Evolutionary conservation across 2,113 vertebrate species (phyloP).

Genomic region (Jacana jacana): DNA sequence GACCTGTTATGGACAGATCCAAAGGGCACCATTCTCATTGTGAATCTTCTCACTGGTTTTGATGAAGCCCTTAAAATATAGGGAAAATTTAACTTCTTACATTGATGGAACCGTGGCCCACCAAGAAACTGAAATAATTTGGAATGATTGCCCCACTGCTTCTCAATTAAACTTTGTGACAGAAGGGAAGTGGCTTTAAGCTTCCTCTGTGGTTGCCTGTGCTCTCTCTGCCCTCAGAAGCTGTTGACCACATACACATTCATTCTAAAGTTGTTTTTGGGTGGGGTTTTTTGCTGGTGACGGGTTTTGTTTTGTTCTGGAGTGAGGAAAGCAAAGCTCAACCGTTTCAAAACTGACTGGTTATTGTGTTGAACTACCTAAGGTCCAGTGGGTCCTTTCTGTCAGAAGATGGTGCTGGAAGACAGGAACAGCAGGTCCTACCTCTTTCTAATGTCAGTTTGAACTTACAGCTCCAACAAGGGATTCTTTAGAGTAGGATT

Average conservation of each 20-base stretch:
- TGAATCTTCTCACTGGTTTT: not conserved
- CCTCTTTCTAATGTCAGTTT: not conserved
- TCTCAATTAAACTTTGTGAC: not conserved
- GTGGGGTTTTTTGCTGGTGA: not conserved
- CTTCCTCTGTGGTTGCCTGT: not conserved
- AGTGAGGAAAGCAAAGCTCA: not conserved
- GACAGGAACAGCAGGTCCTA: not conserved
- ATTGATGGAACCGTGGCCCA: not conserved
- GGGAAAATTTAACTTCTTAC: not conserved
- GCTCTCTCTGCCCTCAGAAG: not conserved
- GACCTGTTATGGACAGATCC: not conserved
- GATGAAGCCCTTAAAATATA: not conserved
- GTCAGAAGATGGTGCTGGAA: not conserved
- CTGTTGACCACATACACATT: not conserved
- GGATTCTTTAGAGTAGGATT: not conserved
- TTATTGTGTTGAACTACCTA: not conserved
- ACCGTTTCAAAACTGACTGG: not conserved
- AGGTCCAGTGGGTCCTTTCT: not conserved
- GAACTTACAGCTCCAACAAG: not conserved
- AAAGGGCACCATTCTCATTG: not conserved
- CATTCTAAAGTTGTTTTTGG: not conserved
- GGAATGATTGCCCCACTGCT: not conserved
- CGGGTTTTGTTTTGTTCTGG: not conserved
- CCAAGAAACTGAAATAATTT: not conserved
- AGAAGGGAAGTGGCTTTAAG: not conserved